phyloP scores from a whole-genome alignment of 2,113 vertebrate genomes.

The Cairina moschata region DNA sequence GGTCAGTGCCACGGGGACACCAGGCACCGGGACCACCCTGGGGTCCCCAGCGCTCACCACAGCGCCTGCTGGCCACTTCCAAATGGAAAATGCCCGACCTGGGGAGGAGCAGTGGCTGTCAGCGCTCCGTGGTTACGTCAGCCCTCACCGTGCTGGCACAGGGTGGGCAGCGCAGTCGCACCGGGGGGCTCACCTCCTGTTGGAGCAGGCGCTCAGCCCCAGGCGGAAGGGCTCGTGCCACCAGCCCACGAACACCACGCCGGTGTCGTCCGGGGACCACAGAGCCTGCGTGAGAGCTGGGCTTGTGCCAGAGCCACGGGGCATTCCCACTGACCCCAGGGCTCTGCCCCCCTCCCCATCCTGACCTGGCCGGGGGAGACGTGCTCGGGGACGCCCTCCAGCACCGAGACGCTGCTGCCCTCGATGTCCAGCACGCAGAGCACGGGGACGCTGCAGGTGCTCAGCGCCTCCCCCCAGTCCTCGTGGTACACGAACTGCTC shows the following conservation, averaged over 20 bases:
- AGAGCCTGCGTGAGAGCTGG: constrained; percentile 81
- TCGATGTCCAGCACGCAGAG: constrained; percentile 91
- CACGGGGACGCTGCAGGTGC: constrained; percentile 81
- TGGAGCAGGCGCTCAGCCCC: constrained; percentile 87
- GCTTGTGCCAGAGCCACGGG: background rate
- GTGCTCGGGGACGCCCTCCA: constrained; percentile 87
- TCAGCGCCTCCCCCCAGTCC: constrained; percentile 91
- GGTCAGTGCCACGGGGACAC: background rate
- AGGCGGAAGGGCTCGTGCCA: constrained; percentile 90
- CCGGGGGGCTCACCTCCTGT: constrained; percentile 83
- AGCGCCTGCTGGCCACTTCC: constrained; percentile 85
- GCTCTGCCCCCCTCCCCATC: rapidly evolving
- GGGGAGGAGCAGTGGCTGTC: background rate
- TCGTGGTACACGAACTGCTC: constrained; percentile 88
- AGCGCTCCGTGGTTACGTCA: rapidly evolving
- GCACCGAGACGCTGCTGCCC: constrained; percentile 84
- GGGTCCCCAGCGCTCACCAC: constrained; percentile 75
- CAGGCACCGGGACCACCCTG: rapidly evolving
- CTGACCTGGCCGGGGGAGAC: constrained; percentile 94
- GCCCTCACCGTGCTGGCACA: rapidly evolving
- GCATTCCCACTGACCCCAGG: rapidly evolving
- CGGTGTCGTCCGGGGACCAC: constrained; percentile 89
- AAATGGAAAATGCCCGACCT: constrained; percentile 92
- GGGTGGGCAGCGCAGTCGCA: rapidly evolving
- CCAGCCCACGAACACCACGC: constrained; percentile 94